Conservation (phyloP, 2,113 vertebrate genomes). For the Clupea harengus region DNA sequence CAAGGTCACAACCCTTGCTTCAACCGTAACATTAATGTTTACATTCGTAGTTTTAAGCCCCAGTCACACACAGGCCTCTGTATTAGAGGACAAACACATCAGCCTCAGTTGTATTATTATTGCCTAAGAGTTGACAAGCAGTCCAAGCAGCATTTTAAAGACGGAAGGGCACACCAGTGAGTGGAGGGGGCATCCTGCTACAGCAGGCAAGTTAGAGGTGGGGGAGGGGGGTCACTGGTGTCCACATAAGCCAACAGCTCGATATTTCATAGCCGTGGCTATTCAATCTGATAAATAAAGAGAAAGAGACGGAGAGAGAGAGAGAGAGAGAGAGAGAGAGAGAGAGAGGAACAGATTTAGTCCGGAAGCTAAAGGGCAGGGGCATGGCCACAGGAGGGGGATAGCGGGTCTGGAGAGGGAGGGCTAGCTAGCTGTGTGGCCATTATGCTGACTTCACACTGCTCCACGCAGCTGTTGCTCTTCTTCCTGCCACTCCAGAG, state of each 20-base stretch:
- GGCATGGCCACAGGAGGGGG: not conserved
- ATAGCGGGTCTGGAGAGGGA: not conserved
- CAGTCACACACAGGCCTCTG: not conserved
- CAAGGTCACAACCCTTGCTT: not conserved
- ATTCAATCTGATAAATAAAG: not conserved
- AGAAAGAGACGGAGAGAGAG: not conserved
- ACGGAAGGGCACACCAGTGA: slow-evolving; percentile 6
- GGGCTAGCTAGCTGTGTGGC: not conserved
- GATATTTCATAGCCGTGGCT: not conserved
- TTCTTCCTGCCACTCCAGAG: not conserved
- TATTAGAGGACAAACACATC: not conserved
- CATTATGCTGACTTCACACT: not conserved
- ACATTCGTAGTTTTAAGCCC: not conserved
- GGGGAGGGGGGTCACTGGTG: not conserved
- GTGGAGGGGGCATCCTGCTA: not conserved
- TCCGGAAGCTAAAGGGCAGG: not conserved
- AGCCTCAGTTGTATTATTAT: slow-evolving; percentile 25
- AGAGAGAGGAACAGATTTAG: not conserved
- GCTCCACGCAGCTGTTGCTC: not conserved
- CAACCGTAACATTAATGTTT: not conserved
- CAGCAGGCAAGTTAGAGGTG: not conserved
- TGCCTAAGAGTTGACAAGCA: slow-evolving; percentile 33
- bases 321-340: not conserved
- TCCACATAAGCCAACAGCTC: not conserved
- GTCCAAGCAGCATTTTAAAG: slow-evolving; percentile 30